Evolutionary conservation across 2,797 vertebrate species (phyloP).

Genomic region (Parotocinclus haroldoi): DNA sequence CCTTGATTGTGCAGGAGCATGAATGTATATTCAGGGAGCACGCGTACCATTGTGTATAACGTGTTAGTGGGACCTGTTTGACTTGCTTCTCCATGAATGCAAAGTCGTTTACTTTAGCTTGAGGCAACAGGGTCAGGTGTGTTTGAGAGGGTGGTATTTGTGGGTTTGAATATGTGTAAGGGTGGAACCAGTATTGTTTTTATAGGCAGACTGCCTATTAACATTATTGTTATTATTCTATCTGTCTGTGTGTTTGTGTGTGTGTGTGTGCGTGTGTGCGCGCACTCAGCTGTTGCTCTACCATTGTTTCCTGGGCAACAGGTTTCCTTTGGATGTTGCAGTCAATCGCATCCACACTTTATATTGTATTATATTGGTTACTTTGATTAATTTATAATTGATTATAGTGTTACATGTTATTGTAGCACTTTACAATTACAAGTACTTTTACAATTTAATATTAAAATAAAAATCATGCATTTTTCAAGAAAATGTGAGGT

Average conservation of each 20-base stretch:
- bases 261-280: neutral
- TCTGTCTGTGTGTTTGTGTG: slow-evolving; percentile 5
- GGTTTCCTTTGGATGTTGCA: slow-evolving; percentile 11
- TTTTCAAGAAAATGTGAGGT: neutral
- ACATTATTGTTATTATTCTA: no score
- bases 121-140: slow-evolving; percentile 33
- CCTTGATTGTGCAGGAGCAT: slow-evolving; percentile 19
- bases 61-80: slow-evolving; percentile 36
- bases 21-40: slow-evolving; percentile 11
- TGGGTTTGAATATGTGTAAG: slow-evolving; percentile 7
- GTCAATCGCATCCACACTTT: neutral
- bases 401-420: no score
- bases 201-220: slow-evolving; percentile 10
- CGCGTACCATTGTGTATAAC: slow-evolving; percentile 10
- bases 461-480: no score
- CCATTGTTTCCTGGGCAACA: slow-evolving; percentile 35
- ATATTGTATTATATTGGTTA: no score
- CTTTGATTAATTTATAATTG: no score
- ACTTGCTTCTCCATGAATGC: slow-evolving; percentile 25
- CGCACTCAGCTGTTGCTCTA: slow-evolving; percentile 4
- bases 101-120: slow-evolving; percentile 14
- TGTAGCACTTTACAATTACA: no score
- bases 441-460: no score
- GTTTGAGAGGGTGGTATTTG: neutral
- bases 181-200: slow-evolving; percentile 11